These are phyloP conservation scores for Condylostylus longicornis DNA, from an alignment of 1,140 invertebrate species.

Conservation along the genomic window DNA sequence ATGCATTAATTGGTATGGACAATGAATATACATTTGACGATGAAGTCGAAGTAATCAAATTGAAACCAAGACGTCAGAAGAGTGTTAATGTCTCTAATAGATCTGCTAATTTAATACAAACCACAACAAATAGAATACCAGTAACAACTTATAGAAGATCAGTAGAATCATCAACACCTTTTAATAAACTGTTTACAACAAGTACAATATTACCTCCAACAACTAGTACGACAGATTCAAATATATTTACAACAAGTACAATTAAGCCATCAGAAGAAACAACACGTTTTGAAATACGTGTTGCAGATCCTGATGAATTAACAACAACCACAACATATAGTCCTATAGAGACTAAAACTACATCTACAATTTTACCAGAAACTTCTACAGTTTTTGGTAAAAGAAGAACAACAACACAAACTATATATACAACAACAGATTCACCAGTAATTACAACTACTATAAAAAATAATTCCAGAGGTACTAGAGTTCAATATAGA, in stretches of 20 bases:
- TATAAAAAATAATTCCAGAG: too few relatives aligned
- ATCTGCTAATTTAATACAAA: constrained; percentile 8
- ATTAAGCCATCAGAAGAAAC: constrained; percentile 20
- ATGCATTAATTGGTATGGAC: constrained; percentile 43
- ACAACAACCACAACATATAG: constrained; percentile 6
- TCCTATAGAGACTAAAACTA: constrained; percentile 4
- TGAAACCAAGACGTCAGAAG: constrained; percentile 19
- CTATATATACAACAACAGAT: too few relatives aligned
- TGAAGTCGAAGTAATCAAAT: constrained; percentile 35
- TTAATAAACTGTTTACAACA: constrained; percentile 8
- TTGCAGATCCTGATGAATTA: constrained; percentile 23
- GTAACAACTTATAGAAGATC: constrained; percentile 21
- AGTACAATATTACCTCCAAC: constrained; percentile 16
- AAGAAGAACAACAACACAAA: too few relatives aligned
- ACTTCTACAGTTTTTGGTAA: background rate
- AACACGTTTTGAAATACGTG: constrained; percentile 27
- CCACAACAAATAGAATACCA: constrained; percentile 13
- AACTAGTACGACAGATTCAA: constrained; percentile 10
- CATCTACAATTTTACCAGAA: background rate
- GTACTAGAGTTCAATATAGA: too few relatives aligned
- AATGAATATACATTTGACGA: constrained; percentile 37
- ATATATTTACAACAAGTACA: constrained; percentile 5
- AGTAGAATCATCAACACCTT: constrained; percentile 3
- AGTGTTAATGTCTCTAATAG: constrained; percentile 19
- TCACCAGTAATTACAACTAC: too few relatives aligned